Evolutionary conservation across 1,140 invertebrate genomes (phyloP), one percentile per base, ranked within the genome.

Genomic region (Grapholita molesta): DNA sequence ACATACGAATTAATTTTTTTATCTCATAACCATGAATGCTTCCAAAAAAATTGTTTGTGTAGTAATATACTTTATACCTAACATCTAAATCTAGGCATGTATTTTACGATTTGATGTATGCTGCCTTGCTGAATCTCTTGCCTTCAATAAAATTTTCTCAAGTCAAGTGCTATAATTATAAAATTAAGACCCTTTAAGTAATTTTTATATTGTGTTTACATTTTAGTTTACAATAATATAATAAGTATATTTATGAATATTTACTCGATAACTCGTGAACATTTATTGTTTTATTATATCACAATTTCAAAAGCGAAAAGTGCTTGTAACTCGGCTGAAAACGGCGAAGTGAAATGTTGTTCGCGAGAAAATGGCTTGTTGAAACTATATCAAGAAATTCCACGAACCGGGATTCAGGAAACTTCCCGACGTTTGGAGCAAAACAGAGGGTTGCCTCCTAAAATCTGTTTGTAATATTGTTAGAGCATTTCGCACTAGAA

Each of bases 361-460:
- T 61, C 55, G n/a, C 28, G 15, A 15, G 24, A 61, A 48, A 61
- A 61, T 61, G 55, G 32, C 55, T 61, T 61, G 24, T 61, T 61
- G 55, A 61, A 61, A 61, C 55, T 61, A 61, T 30, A 61, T 61
- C 55, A 61, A 61, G 55, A 61, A 61, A 61, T 61, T 15, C 55
- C n/a, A 28, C 25, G 32, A 61, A 61, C 55, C 30, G 28, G 15
- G n/a, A 61, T 30, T 61, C 25, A n/a, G 55, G 55, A 15, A 48
- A 21, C 15, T 18, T 48, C 42, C 21, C 28, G 28, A 30, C 55
- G 32, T 61, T 61, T 28, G 55, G 55, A 30, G 55, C 28, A 28
- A 61, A 61, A 61, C 25, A 30, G 53, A 57, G 25, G 55, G 28
- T 61, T 61, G 28, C 55, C 25, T 61, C n/a, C 55, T 61, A 61